Base-by-base conservation (phyloP, 2,797 vertebrate species). In the Leuciscus waleckii region DNA sequence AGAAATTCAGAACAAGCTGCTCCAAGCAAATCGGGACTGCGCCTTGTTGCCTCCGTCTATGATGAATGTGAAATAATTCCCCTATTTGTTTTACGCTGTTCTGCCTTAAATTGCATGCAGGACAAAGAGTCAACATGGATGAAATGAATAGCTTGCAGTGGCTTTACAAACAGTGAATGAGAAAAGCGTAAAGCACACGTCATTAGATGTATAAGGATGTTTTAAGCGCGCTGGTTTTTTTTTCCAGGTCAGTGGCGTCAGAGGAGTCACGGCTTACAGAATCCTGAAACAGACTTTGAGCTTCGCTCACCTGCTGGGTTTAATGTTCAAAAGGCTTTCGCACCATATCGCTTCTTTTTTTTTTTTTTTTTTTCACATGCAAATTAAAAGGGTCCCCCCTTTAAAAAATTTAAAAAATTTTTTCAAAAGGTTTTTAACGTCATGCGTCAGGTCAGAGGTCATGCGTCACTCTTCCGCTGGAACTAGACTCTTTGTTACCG, bases 1-100 rank as follows among this genome's bases (percentile, higher is more conserved):
- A 68, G 85, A 86, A 86, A 88, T 87, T 87, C 84, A 76, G 83
- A 83, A 88, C 89, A 88, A 87, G 87, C 83, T 87, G 87, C 88
- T 86, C 77, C 39, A 46, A 87, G 84, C 77, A 87, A 88, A 90
- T 83, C 85, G 54, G 87, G 83, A 82, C 81, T 83, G 69, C 75
- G 86, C 78, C 85, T 86, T 79, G 75, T 87, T 82, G 85, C 85
- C 84, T 83, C 82, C 37, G 56, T 87, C 84, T 85, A 83, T 83
- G 87, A 88, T 82, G 77, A 88, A 87, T 86, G 79, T 49, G 81
- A 86, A 88, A 88, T 82, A 87, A 88, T 87, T 88, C 83, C 68
- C 26, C 16, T 71, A 73, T 88, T 88, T 82, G 73, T 76, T 82
- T 87, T 61, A 82, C 43, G 58, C 41, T 13, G 19, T 49, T 63